Conservation (phyloP, 2,113 vertebrate species). For the Catharus fuscescens region DNA sequence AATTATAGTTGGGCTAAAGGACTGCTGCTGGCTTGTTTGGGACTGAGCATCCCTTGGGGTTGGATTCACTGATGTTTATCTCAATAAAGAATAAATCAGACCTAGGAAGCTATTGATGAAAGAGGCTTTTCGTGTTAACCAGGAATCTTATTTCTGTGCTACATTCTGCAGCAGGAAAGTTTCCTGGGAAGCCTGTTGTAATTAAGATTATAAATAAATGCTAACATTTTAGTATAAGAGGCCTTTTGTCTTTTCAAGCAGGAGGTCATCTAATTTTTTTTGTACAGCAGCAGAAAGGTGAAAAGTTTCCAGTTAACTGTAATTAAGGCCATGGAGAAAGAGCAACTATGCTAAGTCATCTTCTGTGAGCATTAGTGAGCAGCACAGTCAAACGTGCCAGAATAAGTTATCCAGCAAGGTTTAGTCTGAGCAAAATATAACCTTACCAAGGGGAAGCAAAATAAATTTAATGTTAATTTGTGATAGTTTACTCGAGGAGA, state of each 20-base stretch:
- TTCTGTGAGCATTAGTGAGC: not conserved
- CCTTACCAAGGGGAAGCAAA: not conserved
- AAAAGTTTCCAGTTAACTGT: not conserved
- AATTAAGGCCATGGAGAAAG: conserved; percentile 32
- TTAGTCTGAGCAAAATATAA: not conserved
- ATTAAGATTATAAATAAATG: conserved; percentile 18
- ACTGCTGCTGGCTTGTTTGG: not conserved
- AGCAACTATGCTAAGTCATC: conserved; percentile 1
- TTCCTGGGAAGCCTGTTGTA: conserved; percentile 14
- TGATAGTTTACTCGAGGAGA: not conserved
- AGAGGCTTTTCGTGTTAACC: not conserved
- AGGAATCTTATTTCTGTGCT: not conserved
- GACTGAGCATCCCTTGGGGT: not conserved
- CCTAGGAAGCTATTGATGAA: not conserved
- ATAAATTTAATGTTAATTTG: not conserved
- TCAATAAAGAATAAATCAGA: not conserved
- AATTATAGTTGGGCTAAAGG: not conserved
- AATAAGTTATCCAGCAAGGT: not conserved
- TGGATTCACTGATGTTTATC: not conserved
- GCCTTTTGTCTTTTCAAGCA: not conserved
- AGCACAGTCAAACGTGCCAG: not conserved
- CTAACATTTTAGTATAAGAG: not conserved
- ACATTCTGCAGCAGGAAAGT: not conserved
- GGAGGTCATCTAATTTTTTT: not conserved
- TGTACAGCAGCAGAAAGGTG: not conserved